Evolutionary conservation across 2,113 vertebrate species (phyloP).

Genomic region (human (Homo sapiens)): GRCh38 chr15:71575501-71576000

Average conservation of each 20-base stretch:
- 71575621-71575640: not conserved
- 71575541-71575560: not conserved
- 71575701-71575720: not conserved
- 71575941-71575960: not conserved
- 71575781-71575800: not conserved
- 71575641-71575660: not conserved
- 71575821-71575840: not conserved
- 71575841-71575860: not conserved
- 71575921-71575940: not conserved
- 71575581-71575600: not conserved
- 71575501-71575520: not conserved
- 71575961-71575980: not conserved
- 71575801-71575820: not conserved
- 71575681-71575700: not conserved
- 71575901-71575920: not conserved
- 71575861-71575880: not conserved
- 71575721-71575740: not conserved
- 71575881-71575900: not conserved
- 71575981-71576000: not conserved
- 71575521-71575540: not conserved
- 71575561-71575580: not conserved
- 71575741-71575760: not conserved
- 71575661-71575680: conserved; percentile 44
- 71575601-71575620: not conserved
- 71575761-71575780: not conserved